Evolutionary conservation across 2,888 invertebrate genomes (phyloP).

Genomic region (Trisateles emortualis): DNA sequence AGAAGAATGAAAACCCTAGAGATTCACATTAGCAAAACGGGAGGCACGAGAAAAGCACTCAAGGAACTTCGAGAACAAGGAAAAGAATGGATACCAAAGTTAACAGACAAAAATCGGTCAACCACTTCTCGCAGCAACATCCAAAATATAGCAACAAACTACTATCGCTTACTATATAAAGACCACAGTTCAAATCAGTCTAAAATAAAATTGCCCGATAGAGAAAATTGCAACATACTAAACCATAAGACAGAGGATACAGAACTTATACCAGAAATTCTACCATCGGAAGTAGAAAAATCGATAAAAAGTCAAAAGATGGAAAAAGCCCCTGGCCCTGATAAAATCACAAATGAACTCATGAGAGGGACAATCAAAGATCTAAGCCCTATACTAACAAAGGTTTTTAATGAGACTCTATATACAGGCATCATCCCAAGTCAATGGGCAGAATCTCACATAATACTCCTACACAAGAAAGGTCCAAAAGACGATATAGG

Average conservation of each 20-base stretch:
- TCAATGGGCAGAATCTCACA: not conserved
- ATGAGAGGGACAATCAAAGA: not conserved
- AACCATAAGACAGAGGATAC: too few species aligned
- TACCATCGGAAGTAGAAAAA: not conserved
- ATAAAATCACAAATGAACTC: not conserved
- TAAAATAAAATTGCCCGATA: too few species aligned
- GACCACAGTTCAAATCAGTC: not conserved
- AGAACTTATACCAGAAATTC: not conserved
- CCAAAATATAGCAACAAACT: not conserved
- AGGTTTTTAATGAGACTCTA: not conserved
- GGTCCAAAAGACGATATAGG: not conserved
- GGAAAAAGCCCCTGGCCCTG: not conserved
- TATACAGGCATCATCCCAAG: not conserved
- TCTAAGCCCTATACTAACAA: not conserved
- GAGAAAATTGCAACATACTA: too few species aligned
- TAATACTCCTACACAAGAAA: not conserved
- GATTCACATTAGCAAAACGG: constrained; percentile 26
- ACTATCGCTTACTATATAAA: too few species aligned
- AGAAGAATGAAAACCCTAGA: constrained; percentile 23
- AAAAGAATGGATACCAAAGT: not conserved
- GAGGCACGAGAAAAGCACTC: constrained; percentile 29
- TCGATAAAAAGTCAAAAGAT: not conserved
- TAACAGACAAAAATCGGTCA: too few species aligned
- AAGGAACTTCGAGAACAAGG: not conserved
- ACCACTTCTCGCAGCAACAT: too few species aligned